Conservation (phyloP, 2,797 vertebrate species). For the Pseudochaenichthys georgianus region DNA sequence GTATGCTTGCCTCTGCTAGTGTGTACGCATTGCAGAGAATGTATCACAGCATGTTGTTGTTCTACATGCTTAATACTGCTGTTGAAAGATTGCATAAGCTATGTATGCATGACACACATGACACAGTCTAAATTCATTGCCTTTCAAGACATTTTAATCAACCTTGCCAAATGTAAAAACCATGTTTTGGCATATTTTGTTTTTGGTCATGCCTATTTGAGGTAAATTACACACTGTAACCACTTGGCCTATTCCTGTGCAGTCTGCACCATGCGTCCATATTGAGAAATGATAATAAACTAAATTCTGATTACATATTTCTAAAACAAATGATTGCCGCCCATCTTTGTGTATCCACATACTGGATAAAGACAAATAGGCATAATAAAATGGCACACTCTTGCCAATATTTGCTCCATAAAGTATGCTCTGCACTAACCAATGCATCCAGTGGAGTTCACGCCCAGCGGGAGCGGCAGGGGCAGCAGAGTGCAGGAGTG, state of each 20-base stretch:
- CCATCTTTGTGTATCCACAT: background rate
- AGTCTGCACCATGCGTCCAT: background rate
- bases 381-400: background rate
- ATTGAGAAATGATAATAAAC: background rate
- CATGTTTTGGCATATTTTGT: slow-evolving; percentile 15
- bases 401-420: background rate
- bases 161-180: background rate
- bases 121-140: slow-evolving; percentile 16
- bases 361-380: background rate
- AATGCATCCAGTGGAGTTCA: slow-evolving; percentile 10
- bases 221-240: background rate
- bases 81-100: background rate
- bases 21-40: background rate
- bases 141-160: slow-evolving; percentile 18
- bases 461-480: background rate
- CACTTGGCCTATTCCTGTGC: background rate
- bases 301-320: too few relatives aligned
- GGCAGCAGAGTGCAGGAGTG: background rate
- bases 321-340: background rate
- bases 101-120: background rate
- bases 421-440: background rate
- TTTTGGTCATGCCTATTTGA: slow-evolving; percentile 16
- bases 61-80: background rate
- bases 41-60: background rate
- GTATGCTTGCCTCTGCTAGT: background rate